These are phyloP conservation scores for Glossosoma conforme DNA, from an alignment of 1,140 invertebrate genomes.

Conservation along the genomic window DNA sequence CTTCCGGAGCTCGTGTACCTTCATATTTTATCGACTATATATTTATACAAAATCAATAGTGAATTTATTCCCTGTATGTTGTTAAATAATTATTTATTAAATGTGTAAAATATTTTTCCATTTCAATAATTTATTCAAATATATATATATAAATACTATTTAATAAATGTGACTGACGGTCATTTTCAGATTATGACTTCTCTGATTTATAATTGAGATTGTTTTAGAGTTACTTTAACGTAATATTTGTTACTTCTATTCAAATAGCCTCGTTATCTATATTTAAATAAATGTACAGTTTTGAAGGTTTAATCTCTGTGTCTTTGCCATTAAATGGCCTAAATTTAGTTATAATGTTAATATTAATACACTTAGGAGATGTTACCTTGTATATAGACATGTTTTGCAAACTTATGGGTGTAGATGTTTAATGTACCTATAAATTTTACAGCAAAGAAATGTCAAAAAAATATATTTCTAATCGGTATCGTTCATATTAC, in stretches of 20 bases:
- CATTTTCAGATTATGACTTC: constrained; percentile 1
- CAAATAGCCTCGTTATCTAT: constrained; percentile 15
- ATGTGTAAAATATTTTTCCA: constrained; percentile 9
- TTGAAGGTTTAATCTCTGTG: constrained; percentile 31
- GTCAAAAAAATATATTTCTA: constrained; percentile 31
- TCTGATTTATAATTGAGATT: constrained; percentile 11
- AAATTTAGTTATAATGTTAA: constrained; percentile 27
- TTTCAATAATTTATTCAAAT: constrained; percentile 2
- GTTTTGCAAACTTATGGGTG: constrained; percentile 25
- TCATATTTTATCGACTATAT: constrained; percentile 5
- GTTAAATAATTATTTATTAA: constrained; percentile 12
- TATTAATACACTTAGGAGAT: constrained; percentile 20
- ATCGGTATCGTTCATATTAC: constrained; percentile 26
- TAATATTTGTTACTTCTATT: constrained; percentile 25
- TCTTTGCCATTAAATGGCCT: constrained; percentile 33
- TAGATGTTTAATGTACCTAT: constrained; percentile 32
- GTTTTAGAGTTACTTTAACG: constrained; percentile 14
- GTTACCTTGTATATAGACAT: constrained; percentile 29
- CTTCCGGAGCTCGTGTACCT: constrained; percentile 9
- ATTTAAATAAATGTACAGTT: constrained; percentile 28
- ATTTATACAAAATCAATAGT: constrained; percentile 13
- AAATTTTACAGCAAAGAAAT: constrained; percentile 23
- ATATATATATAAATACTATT: not conserved
- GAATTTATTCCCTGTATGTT: constrained; percentile 1
- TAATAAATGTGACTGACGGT: constrained; percentile 3